These are phyloP conservation scores for Hapalemur alaotrensis DNA, from an alignment of 2,797 vertebrate genomes.

Conservation along the genomic window DNA sequence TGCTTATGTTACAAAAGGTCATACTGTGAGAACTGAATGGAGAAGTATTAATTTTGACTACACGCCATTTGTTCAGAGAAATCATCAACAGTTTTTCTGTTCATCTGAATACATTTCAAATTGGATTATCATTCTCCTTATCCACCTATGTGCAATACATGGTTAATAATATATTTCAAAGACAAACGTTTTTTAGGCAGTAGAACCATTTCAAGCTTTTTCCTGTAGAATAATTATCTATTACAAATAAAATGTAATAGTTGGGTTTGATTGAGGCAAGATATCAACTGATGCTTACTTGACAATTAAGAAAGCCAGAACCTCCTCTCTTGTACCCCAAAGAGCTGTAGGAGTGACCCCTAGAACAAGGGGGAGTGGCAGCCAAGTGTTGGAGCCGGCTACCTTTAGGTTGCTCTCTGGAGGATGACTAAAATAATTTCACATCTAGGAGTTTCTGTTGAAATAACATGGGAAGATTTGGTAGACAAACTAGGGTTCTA, in stretches of 20 bases:
- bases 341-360: too few species aligned
- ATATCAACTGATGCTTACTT: not conserved
- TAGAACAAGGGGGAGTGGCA: fast-evolving
- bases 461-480: not conserved
- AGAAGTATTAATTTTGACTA: fast-evolving
- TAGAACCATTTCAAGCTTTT: not conserved
- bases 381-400: not conserved
- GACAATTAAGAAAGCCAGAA: not conserved
- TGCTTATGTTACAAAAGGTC: not conserved
- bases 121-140: not conserved
- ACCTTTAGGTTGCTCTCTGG: not conserved
- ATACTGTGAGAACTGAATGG: not conserved
- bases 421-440: not conserved
- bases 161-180: not conserved
- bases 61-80: not conserved
- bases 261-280: not conserved
- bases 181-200: not conserved
- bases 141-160: fast-evolving
- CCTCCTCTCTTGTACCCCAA: not conserved
- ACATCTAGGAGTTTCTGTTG: not conserved
- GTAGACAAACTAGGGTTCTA: not conserved
- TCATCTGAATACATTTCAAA: not conserved
- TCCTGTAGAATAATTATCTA: not conserved
- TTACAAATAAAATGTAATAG: not conserved
- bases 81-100: not conserved